A percentile compares a stretch with the other conserved stretches of the same genome.
Conservation (phyloP, 2,888 invertebrate species). For the Eremobia ochroleuca region DNA sequence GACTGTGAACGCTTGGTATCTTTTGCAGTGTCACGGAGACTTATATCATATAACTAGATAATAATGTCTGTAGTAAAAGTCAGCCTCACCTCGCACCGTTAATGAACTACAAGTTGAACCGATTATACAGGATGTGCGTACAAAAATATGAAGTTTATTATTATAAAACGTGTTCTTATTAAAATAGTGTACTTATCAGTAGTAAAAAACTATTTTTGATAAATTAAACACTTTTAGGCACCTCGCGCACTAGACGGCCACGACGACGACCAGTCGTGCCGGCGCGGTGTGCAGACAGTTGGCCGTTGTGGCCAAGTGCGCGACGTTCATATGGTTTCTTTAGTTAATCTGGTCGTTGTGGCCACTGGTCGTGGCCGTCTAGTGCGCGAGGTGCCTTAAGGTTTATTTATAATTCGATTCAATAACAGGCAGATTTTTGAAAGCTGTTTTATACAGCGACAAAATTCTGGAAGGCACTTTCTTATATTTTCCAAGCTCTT, state of each 20-base stretch:
- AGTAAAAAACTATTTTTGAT: background rate
- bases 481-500: background rate
- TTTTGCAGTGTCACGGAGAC: slow-evolving; percentile 47
- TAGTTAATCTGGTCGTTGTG: no score
- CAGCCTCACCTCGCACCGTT: slow-evolving; percentile 25
- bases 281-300: no score
- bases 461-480: background rate
- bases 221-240: background rate
- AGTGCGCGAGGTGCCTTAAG: no score
- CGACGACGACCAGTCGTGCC: no score
- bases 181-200: background rate
- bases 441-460: background rate
- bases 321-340: no score
- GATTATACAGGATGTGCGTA: slow-evolving; percentile 20
- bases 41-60: slow-evolving; percentile 37
- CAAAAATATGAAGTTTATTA: background rate
- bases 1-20: slow-evolving; percentile 30
- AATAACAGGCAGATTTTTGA: background rate
- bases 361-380: no score
- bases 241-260: no score
- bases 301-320: no score
- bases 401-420: background rate
- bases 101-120: slow-evolving; percentile 51
- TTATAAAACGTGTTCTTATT: background rate
- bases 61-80: slow-evolving; percentile 40